Evolutionary conservation across 2,888 invertebrate genomes (phyloP).

Genomic region (Auanema freiburgensis): DNA sequence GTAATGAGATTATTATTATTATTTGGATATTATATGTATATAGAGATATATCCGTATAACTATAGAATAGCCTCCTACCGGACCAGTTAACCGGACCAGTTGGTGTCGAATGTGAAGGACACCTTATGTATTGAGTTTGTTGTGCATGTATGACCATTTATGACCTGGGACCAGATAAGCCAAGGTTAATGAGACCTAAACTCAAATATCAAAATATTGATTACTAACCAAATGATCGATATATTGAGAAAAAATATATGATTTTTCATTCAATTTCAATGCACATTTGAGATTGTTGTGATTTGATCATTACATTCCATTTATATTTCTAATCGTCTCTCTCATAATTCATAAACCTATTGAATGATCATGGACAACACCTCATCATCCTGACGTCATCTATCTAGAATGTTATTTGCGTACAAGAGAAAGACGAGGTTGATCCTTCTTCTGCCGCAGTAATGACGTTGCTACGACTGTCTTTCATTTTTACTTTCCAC

Average conservation of each 20-base stretch:
- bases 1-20: too few relatives aligned
- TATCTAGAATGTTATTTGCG: conserved; percentile 2
- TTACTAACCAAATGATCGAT: too few relatives aligned
- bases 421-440: conserved; percentile 8
- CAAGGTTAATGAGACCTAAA: too few relatives aligned
- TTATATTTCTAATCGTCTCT: background rate
- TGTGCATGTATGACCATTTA: too few relatives aligned
- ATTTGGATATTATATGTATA: too few relatives aligned
- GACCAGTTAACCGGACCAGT: too few relatives aligned
- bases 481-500: conserved; percentile 1
- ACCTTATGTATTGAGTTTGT: too few relatives aligned
- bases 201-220: too few relatives aligned
- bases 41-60: too few relatives aligned
- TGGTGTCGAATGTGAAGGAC: too few relatives aligned
- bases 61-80: too few relatives aligned
- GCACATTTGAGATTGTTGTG: background rate
- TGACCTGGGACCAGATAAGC: too few relatives aligned
- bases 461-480: conserved; percentile 7
- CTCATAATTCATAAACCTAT: background rate
- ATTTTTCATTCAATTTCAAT: background rate
- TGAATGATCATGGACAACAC: conserved; percentile 23
- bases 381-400: conserved; percentile 15
- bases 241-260: background rate
- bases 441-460: conserved; percentile 6
- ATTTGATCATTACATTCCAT: background rate